phyloP scores from a whole-genome alignment of 2,797 vertebrate species.

The Aselliscus stoliczkanus region DNA sequence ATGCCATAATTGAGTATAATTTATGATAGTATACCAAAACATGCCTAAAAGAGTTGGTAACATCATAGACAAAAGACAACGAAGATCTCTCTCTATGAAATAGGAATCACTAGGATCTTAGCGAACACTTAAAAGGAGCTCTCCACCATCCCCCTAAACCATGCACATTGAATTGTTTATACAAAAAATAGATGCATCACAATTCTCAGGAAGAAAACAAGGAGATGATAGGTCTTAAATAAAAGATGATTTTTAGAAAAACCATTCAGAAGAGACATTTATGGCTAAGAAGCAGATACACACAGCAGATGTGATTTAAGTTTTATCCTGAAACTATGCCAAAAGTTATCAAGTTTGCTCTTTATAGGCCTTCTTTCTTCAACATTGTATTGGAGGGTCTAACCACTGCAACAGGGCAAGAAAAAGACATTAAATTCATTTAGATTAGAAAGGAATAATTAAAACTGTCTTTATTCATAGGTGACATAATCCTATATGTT shows the following conservation, averaged over 20 bases:
- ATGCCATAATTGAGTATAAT: background rate
- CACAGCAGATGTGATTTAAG: background rate
- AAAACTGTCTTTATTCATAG: background rate
- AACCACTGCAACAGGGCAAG: background rate
- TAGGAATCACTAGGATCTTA: background rate
- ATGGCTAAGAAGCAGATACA: background rate
- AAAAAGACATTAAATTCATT: background rate
- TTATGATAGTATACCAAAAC: background rate
- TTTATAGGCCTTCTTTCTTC: background rate
- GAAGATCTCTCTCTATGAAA: background rate
- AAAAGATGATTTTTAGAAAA: background rate
- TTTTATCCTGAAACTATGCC: background rate
- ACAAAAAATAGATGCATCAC: background rate
- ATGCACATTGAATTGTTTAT: background rate
- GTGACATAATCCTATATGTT: background rate
- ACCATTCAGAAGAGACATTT: background rate
- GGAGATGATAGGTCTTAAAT: background rate
- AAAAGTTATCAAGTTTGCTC: background rate
- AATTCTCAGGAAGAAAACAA: background rate
- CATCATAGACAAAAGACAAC: background rate
- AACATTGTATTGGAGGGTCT: background rate
- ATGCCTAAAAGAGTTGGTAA: background rate
- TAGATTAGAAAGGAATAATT: background rate
- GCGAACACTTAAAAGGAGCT: background rate
- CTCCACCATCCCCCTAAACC: background rate